Evolutionary conservation across 2,113 vertebrate species (phyloP), one percentile per base, ranked within the genome.

Genomic region (Aptenodytes patagonicus): DNA sequence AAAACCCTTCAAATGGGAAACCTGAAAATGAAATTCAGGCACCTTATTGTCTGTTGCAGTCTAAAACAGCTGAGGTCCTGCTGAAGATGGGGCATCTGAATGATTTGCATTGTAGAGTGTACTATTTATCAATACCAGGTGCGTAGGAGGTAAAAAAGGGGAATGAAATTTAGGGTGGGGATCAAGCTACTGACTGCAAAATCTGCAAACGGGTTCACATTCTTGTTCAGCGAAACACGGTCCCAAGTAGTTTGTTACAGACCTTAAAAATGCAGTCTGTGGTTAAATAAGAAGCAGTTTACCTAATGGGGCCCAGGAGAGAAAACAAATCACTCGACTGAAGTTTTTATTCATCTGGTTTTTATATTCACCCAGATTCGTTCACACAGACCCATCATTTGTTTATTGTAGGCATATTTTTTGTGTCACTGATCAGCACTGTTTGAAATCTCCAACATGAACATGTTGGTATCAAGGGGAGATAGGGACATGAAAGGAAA

Each of bases 31-130:
- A 86, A 86, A 73, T 93, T 76, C 36, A 73, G 72, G 32, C 15
- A 12, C 34, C 28, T 69, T 11, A 4, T 72, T 34, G 18, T 54
- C 61, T 36, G 0, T 26, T 11, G 46, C 69, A 42, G 46, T 11
- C 46, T 46, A 1, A 58, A 32, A 0, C 31, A 54, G 51, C 34
- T 18, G 55, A 52, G 49, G 10, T 55, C 31, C 47, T n/a, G 65
- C 49, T 26, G 62, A 47, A 80, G 44, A 11, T 4, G 17, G 16
- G 24, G 11, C 29, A 3, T 12, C 5, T 17, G 58, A 62, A 29
- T 31, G n/a, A 7, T 55, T 12, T 12, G 6, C 1, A 0, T 42
- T 52, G 40, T 17, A 1, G 26, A 1, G 22, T 12, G n/a, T 22
- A 3, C 20, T 55, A 2, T 2, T 83, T 32, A 28, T 65, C 76